Evolutionary conservation across 2,113 vertebrate species (phyloP).

Genomic region (Petrocephalus zakoni): DNA sequence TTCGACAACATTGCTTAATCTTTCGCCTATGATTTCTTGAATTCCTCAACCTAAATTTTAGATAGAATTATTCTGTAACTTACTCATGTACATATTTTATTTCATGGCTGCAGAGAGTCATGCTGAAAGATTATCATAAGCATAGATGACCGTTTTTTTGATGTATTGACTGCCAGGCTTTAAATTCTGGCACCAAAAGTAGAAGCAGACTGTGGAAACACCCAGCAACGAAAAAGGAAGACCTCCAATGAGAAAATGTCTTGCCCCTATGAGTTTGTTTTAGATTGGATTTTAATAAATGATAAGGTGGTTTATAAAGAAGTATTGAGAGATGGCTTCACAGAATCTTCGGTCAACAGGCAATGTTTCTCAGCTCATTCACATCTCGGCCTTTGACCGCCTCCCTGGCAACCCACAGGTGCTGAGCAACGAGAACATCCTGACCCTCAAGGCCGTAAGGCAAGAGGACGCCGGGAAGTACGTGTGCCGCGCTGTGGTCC

Average conservation of each 20-base stretch:
- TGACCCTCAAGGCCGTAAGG: slow-evolving; percentile 83
- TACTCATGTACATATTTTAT: neutral
- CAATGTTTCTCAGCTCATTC: slow-evolving; percentile 29
- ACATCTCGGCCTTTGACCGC: slow-evolving; percentile 37
- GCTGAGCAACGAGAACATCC: slow-evolving; percentile 90
- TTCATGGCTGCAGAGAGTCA: neutral
- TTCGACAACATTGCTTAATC: neutral
- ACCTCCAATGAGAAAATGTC: neutral
- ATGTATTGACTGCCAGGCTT: neutral
- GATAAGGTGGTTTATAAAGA: slow-evolving; percentile 55
- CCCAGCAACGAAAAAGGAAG: no score
- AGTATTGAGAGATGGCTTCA: slow-evolving; percentile 31
- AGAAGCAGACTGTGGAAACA: neutral
- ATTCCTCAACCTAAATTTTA: neutral
- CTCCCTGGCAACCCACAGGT: slow-evolving; percentile 62
- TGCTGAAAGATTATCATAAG: neutral
- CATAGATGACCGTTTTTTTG: neutral
- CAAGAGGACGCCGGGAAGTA: slow-evolving; percentile 97
- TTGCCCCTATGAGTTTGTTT: slow-evolving; percentile 40
- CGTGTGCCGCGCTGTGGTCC: slow-evolving; percentile 88
- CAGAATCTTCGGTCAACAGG: slow-evolving; percentile 39
- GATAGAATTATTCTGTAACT: neutral
- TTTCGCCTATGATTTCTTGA: neutral
- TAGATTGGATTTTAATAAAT: slow-evolving; percentile 75
- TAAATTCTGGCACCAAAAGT: neutral